Base-by-base conservation (phyloP, 2,888 invertebrate genomes). In the Watsonalla cultraria region DNA sequence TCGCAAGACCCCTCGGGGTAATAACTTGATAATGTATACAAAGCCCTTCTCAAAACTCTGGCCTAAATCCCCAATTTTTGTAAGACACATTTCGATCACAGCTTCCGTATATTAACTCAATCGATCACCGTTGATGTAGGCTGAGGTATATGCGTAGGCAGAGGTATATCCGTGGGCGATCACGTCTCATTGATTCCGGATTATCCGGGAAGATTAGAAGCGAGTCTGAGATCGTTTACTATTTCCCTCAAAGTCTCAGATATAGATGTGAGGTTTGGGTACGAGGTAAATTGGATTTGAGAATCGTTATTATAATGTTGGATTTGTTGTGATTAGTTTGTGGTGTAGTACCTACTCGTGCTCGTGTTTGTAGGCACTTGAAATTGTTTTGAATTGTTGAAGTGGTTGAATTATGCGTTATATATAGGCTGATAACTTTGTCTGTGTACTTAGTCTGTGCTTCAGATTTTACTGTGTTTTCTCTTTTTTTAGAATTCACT, bases 171-270 rank as follows among this genome's bases (percentile, higher is more conserved):
- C 64, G 60, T 57, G 52, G 49, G 60, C 51, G 54, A 61, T 56
- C 73, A 66, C 75, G 73, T 71, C 75, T 76, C 82, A 84, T 84
- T 82, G 83, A 78, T 77, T 80, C 68, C 68, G 82, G 82, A 76
- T 82, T 83, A 84, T 81, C 81, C 78, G 61, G 55, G 56, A 70
- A 78, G 80, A 84, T 84, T 82, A 82, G 78, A 76, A 72, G 24
- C 46, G 46, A 73, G 71, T 64, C 70, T 66, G 64, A 74, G 74
- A 70, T 71, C 73, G 73, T 73, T 76, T 79, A 76, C 78, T 78
- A 74, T 74, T 66, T 63, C 56, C 60, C 54, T 62, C 65, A 63
- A 63, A 76, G 68, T 64, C 72, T 61, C 69, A 11, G 11, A 42
- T 42, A 11, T 42, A 42, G 42, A 42, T 42, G 42, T 42, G 42